Base-by-base conservation (phyloP, 92 coral and sea anemone genomes). In the Blastomussa wellsi region DNA sequence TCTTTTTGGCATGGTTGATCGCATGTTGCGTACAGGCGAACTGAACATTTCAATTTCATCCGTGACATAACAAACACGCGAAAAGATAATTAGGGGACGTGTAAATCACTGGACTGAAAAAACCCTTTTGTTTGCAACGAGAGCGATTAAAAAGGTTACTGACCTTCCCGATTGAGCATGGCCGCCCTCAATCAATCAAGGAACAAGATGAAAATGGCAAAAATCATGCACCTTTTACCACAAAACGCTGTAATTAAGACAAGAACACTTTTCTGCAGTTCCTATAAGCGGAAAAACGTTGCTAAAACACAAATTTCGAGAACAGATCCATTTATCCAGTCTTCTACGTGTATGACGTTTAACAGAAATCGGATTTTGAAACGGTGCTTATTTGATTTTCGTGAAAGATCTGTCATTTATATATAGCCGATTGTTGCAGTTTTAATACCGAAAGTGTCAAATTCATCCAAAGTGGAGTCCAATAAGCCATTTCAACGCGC, bases 71-170 rank as follows among this genome's bases (percentile, higher is more conserved):
- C 28, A 57, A 57, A 24, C 86, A 72, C 70, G 80, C 57, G 72
- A 59, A 71, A 49, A 81, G 85, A 71, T 74, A 72, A 74, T 74
- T 74, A 72, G 28, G 26, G n/a, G 80, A 83, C 67, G 19, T 68
- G 62, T 39, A 55, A 74, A 24, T 73, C 55, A 82, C 29, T 72
- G 72, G 48, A 74, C 60, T 41, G 71, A 38, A 57, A 69, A 74
- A 74, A 55, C n/a, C 59, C 55, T 83, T 83, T 82, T 74, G 86
- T 55, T 74, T 16, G 72, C 57, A 22, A 47, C 31, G 59, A 38
- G 74, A 55, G 39, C 24, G 60, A 47, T 81, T 71, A 69, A 70
- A n/a, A 57, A 38, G 79, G 80, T 83, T 42, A n/a, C n/a, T 70
- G 77, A 71, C 77, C 85, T 70, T 37, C 1, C 19, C n/a, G 22